Percentiles rank a stretch among this genome's conserved stretches.
phyloP scores from a whole-genome alignment of 2,113 vertebrate genomes.

The Acrocephalus arundinaceus region DNA sequence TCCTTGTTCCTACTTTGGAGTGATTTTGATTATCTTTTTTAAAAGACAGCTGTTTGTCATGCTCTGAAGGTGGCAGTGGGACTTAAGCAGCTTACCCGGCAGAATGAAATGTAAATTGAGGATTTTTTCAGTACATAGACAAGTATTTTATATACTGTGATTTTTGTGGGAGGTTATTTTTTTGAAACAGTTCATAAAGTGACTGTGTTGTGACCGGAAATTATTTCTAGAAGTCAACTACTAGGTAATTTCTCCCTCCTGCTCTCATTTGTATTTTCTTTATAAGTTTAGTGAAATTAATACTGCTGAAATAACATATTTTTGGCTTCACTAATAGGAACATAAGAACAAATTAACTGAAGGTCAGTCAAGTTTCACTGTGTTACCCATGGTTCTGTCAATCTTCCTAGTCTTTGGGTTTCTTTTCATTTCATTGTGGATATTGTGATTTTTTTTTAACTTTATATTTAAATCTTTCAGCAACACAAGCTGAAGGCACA shows the following conservation, averaged over 20 bases:
- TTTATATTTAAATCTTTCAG: neutral
- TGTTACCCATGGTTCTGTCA: neutral
- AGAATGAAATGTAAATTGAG: conserved; percentile 19
- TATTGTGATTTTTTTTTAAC: conserved; percentile 10
- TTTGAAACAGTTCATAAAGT: conserved; percentile 47
- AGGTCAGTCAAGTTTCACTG: neutral
- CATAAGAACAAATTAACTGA: conserved; percentile 39
- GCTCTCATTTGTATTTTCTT: conserved; percentile 22
- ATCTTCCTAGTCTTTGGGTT: neutral
- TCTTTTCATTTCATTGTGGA: neutral
- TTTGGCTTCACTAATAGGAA: conserved; percentile 15
- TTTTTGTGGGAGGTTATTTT: conserved; percentile 3
- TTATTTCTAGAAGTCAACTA: conserved; percentile 44
- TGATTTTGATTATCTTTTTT: neutral
- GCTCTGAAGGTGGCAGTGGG: neutral
- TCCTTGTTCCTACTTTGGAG: neutral
- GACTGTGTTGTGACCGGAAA: conserved; percentile 34
- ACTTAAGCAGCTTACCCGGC: neutral
- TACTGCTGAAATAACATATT: neutral
- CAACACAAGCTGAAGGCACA: neutral
- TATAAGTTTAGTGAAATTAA: conserved; percentile 38
- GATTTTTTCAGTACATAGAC: conserved; percentile 13
- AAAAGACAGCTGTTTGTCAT: neutral
- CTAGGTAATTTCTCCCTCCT: neutral
- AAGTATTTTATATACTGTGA: conserved; percentile 28